Base-by-base conservation (phyloP, 2,113 vertebrate species). In the Seriola rivoliana region DNA sequence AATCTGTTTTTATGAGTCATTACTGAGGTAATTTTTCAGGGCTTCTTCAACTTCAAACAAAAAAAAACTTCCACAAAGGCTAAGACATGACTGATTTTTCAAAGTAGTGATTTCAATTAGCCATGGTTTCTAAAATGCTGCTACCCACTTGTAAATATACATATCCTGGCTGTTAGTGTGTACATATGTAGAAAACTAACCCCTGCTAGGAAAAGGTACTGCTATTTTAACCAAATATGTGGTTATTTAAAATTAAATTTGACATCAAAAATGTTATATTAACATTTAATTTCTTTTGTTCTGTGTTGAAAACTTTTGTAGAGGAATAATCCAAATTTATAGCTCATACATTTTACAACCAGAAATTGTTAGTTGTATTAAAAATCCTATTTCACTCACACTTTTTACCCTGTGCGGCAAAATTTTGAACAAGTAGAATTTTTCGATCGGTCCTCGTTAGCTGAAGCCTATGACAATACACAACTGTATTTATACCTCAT, bases 221-320 rank as follows among this genome's bases (percentile, higher is more conserved):
- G 77, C 84, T 91, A 84, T 87, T 78, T 87, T 88, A 91, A 89
- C 81, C 85, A 88, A 88, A 87, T 80, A 80, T 81, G 52, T 82
- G 86, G 89, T 90, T 88, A 75, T 85, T 82, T 86, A 13, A 88
- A 89, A 75, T 82, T 64, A 70, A 85, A 82, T 85, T 71, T 78
- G 77, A 80, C 82, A 88, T 90, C 54, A 75, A 87, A 92, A 93
- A 94, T 93, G 91, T 93, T 93, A 93, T 93, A 94, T 95, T 94
- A 93, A 94, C 91, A 94, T 95, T 92, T 88, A 3, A 59, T 86
- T 89, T 92, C 52, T 83, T 83, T 91, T 68, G 72, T 85, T 90
- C 67, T 72, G 23, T 78, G 50, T 92, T 76, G 85, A 89, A 87
- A 85, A 21, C 42, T 91, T 91, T 93, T 91, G 70, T 90, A 90